Base-by-base conservation (phyloP, 2,113 vertebrate genomes). In the Nasalis larvatus region DNA sequence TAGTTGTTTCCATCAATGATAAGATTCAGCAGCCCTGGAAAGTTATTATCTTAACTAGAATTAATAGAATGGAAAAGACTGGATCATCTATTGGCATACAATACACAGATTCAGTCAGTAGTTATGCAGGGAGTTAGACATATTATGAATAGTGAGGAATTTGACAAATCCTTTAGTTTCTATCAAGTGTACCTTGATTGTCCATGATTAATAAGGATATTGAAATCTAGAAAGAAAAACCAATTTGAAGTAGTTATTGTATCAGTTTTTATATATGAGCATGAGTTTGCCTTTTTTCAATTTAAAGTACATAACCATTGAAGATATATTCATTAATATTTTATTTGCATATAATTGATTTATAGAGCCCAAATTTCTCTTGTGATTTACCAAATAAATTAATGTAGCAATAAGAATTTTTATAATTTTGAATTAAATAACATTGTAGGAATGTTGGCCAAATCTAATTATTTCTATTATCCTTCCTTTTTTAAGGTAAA, bases 191-290 rank as follows among this genome's bases (percentile, higher is more conserved):
- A 27, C 30, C 74, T 3, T 83, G 27, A 18, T 68, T 76, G 35
- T 42, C 32, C 27, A 42, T 78, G 27, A 74, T 69, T 63, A 71
- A 80, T 45, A 73, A 63, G 32, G 40, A 66, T 66, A 9, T 35
- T 74, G 68, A 96, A 85, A 89, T 47, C 47, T 89, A 85, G 37
- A 69, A 76, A 80, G n/a, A 96, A 82, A 94, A 82, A 80, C 74
- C 18, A 88, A 13, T 58, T 63, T 80, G 69, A 89, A 85, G 60
- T 54, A 95, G 68, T 89, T 69, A 45, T 45, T 91, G 21, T 71
- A 45, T 14, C 47, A 58, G 40, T 13, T 85, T 91, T 89, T 84
- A 4, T 77, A 23, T 47, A n/a, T 76, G 66, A 83, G n/a, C 58
- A 54, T 35, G 49, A 90, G 42, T 71, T 49, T 84, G 35, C 58